phyloP scores from a whole-genome alignment of 2,797 vertebrate species.

The Xerus rutilus region DNA sequence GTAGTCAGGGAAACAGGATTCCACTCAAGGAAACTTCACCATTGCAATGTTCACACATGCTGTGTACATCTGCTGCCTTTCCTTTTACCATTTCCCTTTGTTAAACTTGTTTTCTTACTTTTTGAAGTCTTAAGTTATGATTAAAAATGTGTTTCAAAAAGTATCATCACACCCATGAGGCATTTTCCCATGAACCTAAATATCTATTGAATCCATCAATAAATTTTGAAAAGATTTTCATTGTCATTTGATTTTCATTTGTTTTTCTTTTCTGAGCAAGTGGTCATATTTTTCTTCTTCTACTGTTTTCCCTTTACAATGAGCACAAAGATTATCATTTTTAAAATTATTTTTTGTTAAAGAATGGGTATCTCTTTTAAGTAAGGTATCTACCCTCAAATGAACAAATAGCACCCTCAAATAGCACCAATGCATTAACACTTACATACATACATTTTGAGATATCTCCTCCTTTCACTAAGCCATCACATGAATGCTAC shows the following conservation, averaged over 20 bases:
- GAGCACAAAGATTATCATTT: not conserved
- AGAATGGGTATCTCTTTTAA: not conserved
- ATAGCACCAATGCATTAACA: not conserved
- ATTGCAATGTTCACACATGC: accelerated
- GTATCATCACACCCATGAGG: not conserved
- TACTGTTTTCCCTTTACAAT: not conserved
- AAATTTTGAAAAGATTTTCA: not conserved
- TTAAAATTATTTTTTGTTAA: not conserved
- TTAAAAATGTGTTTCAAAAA: not conserved
- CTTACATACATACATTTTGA: not conserved
- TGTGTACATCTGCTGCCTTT: accelerated
- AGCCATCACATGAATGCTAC: not conserved
- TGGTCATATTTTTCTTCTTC: not conserved
- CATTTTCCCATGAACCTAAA: not conserved
- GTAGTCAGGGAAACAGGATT: not conserved
- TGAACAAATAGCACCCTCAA: not conserved
- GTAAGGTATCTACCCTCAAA: not conserved
- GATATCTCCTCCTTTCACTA: not conserved
- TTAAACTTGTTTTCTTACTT: not conserved
- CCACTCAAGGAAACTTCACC: accelerated
- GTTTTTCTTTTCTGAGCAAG: not conserved
- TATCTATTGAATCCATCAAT: not conserved
- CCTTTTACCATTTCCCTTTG: not conserved
- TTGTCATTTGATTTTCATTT: not conserved
- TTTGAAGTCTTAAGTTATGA: not conserved